Evolutionary conservation across 2,797 vertebrate species (phyloP).

Genomic region (Corythornis leucogaster): DNA sequence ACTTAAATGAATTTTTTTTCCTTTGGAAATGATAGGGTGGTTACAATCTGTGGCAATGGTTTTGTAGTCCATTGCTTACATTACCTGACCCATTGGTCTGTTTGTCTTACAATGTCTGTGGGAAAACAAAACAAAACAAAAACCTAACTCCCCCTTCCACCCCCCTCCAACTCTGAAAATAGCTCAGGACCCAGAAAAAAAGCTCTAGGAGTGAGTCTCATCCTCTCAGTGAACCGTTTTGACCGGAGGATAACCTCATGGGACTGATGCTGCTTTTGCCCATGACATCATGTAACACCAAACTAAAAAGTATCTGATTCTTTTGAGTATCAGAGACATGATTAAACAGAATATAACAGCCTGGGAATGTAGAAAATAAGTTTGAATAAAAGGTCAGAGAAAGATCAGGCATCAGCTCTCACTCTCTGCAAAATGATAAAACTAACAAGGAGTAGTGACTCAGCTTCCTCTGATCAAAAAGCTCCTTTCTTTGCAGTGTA

Average conservation of each 20-base stretch:
- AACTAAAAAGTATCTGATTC: slow-evolving; percentile 13
- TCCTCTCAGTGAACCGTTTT: slow-evolving; percentile 42
- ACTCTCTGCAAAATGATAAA: slow-evolving; percentile 60
- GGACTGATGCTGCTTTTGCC: slow-evolving; percentile 22
- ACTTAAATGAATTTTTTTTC: slow-evolving; percentile 73
- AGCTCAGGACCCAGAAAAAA: slow-evolving; percentile 49
- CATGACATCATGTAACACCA: slow-evolving; percentile 45
- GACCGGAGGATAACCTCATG: slow-evolving; percentile 30
- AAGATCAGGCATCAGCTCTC: slow-evolving; percentile 44
- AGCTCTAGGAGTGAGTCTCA: slow-evolving; percentile 9
- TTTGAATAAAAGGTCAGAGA: slow-evolving; percentile 58
- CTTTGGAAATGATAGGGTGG: slow-evolving; percentile 51
- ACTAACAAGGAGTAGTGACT: slow-evolving; percentile 60
- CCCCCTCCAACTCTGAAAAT: slow-evolving; percentile 29
- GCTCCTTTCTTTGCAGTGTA: slow-evolving; percentile 57
- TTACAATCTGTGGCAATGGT: slow-evolving; percentile 68
- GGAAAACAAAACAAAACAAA: slow-evolving; percentile 67
- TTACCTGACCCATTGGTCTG: slow-evolving; percentile 73
- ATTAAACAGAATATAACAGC: slow-evolving; percentile 31
- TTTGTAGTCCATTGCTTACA: slow-evolving; percentile 70
- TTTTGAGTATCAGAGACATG: slow-evolving; percentile 13
- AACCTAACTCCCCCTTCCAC: neutral
- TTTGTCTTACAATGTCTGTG: slow-evolving; percentile 72
- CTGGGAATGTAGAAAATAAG: slow-evolving; percentile 29
- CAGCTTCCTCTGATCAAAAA: slow-evolving; percentile 68